Evolutionary conservation across 2,797 vertebrate species (phyloP).

Genomic region (Eutrigla gurnardus): DNA sequence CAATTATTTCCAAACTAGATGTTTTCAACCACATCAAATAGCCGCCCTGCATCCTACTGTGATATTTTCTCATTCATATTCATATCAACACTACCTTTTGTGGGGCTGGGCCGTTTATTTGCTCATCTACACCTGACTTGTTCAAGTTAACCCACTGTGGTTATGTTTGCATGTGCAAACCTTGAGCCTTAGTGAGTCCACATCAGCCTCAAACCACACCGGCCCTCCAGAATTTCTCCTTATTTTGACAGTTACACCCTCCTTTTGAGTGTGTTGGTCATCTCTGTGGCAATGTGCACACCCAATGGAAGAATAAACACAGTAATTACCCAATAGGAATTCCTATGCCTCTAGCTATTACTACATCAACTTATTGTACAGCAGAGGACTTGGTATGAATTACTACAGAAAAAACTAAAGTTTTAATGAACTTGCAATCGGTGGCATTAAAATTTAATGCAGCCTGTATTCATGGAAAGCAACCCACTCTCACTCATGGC

Average conservation of each 20-base stretch:
- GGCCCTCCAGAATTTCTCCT: no score
- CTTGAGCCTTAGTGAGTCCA: neutral
- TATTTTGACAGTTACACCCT: no score
- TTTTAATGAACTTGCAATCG: neutral
- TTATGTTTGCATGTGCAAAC: conserved; percentile 1
- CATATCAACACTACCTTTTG: neutral
- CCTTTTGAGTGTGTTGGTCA: no score
- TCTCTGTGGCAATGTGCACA: no score
- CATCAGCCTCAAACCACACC: no score
- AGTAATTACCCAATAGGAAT: neutral
- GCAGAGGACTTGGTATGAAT: no score
- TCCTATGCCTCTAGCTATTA: neutral
- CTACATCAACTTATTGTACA: no score
- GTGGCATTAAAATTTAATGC: neutral
- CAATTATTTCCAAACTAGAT: neutral
- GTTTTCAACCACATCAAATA: neutral
- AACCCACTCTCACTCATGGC: no score
- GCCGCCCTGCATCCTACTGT: neutral
- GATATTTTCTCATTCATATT: neutral
- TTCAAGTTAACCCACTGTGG: neutral
- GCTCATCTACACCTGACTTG: neutral
- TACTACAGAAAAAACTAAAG: neutral
- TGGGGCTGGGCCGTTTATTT: neutral
- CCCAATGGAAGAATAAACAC: neutral
- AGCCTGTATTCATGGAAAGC: neutral